A percentile compares a stretch with the other conserved stretches of the same genome.
Evolutionary conservation across 2,113 vertebrate genomes (phyloP).

Genomic region (Tenrec ecaudatus): DNA sequence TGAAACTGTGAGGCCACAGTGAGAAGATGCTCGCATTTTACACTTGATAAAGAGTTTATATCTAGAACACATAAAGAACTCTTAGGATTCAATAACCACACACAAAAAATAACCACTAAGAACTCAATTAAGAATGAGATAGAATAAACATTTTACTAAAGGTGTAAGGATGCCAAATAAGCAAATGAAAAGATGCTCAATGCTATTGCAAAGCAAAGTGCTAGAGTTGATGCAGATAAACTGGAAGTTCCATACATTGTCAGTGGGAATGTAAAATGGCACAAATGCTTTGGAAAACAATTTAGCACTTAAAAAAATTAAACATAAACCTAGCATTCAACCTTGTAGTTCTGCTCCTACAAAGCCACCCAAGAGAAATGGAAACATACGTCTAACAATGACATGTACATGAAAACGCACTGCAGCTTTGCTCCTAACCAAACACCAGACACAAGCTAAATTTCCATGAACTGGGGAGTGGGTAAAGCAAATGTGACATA

Average conservation of each 20-base stretch:
- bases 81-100: neutral
- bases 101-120: neutral
- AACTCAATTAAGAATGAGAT: slow-evolving; percentile 1
- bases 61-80: neutral
- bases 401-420: neutral
- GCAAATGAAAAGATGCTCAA: neutral
- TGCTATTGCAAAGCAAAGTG: neutral
- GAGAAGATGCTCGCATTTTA: neutral
- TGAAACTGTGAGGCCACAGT: neutral
- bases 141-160: neutral
- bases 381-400: slow-evolving; percentile 11
- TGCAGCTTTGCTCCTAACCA: no score
- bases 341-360: neutral
- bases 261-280: neutral
- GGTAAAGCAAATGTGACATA: no score
- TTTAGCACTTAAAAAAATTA: slow-evolving; percentile 31
- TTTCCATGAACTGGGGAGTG: no score
- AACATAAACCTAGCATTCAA: neutral
- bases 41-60: slow-evolving; percentile 8
- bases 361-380: neutral
- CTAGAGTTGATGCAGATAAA: neutral
- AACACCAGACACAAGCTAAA: no score
- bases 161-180: neutral
- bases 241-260: neutral
- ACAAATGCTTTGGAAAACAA: neutral